phyloP scores from a whole-genome alignment of 2,888 invertebrate genomes.

The Hylaea fasciaria region DNA sequence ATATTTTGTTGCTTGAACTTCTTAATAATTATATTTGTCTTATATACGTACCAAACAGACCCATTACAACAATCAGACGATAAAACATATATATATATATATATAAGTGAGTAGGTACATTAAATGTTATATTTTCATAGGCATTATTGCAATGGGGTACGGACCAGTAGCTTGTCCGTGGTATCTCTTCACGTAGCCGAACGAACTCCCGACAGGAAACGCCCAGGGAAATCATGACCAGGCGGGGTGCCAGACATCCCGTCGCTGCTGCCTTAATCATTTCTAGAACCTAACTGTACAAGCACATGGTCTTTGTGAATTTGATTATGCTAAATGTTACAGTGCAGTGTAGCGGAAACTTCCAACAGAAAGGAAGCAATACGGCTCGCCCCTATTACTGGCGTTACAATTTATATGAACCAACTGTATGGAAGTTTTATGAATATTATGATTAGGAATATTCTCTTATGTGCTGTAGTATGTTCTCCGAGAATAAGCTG shows the following conservation, averaged over 20 bases:
- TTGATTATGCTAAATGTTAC: slow-evolving; percentile 4
- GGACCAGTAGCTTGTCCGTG: background rate
- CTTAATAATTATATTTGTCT: no score
- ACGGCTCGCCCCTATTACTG: slow-evolving; percentile 42
- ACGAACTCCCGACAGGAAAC: slow-evolving; percentile 12
- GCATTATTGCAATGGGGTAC: background rate
- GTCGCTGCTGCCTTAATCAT: slow-evolving; percentile 2
- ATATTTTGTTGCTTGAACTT: no score
- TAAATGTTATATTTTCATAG: background rate
- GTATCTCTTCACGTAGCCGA: slow-evolving; percentile 16
- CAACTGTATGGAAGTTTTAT: background rate
- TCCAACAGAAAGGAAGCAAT: slow-evolving; percentile 35
- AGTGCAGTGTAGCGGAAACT: slow-evolving; percentile 1
- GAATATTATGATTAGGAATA: background rate
- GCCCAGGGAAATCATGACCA: slow-evolving; percentile 14
- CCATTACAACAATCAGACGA: no score
- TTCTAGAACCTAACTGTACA: slow-evolving; percentile 6
- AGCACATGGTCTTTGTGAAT: slow-evolving; percentile 4
- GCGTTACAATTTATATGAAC: background rate
- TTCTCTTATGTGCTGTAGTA: background rate
- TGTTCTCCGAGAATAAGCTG: background rate
- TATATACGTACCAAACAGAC: no score
- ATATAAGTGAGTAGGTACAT: no score
- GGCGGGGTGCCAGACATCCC: slow-evolving; percentile 5
- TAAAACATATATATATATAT: no score